Evolutionary conservation across 2,888 invertebrate genomes (phyloP).

Genomic region (Microctonus aethiopoides): DNA sequence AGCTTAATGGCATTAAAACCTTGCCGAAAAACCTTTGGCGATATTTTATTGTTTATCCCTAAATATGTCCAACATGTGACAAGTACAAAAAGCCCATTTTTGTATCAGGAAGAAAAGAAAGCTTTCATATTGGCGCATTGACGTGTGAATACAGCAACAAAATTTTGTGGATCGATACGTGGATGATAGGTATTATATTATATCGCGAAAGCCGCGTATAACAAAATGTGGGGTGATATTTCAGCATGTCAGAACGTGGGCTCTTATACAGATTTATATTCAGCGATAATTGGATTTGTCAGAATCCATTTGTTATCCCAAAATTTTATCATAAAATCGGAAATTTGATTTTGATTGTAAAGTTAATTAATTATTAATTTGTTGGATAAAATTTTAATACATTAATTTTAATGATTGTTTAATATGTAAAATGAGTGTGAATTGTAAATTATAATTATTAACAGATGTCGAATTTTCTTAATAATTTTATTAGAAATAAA

Average conservation of each 20-base stretch:
- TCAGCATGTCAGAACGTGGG: not conserved
- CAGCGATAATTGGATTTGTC: not conserved
- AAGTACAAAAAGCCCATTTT: not conserved
- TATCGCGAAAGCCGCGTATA: not conserved
- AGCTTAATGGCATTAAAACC: not conserved
- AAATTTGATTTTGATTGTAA: not conserved
- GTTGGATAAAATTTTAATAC: conserved; percentile 6
- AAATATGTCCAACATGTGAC: not conserved
- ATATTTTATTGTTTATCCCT: conserved; percentile 16
- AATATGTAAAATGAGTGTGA: not conserved
- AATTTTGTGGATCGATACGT: not conserved
- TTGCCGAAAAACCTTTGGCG: not conserved
- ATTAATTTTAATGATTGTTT: no score
- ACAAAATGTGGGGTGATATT: not conserved
- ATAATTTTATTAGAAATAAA: conserved; percentile 39
- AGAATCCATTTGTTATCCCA: not conserved
- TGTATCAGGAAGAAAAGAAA: no score
- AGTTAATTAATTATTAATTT: not conserved
- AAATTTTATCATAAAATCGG: not conserved
- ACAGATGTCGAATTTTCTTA: conserved; percentile 51
- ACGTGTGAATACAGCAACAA: not conserved
- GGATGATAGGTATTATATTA: not conserved
- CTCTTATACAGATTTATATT: not conserved
- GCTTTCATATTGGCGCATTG: not conserved
- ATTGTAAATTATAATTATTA: conserved; percentile 33